Percentiles rank a stretch among this genome's conserved stretches.
These are phyloP conservation scores for Pemphigus obesinymphae DNA, from an alignment of 1,140 invertebrate species.

Conservation along the genomic window DNA sequence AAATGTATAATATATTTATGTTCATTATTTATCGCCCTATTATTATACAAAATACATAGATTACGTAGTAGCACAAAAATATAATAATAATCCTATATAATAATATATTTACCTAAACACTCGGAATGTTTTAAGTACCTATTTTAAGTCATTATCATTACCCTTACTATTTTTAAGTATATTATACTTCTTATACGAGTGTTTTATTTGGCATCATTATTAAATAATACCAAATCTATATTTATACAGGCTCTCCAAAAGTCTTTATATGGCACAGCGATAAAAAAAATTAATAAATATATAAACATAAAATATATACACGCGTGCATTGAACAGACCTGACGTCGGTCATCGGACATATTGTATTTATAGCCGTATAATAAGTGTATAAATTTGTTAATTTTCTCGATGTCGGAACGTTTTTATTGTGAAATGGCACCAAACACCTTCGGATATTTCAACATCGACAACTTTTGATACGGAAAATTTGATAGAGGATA, in stretches of 20 bases:
- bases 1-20: neutral
- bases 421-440: neutral
- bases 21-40: neutral
- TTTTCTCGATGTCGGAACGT: neutral
- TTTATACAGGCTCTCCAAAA: neutral
- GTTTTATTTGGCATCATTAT: neutral
- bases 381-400: neutral
- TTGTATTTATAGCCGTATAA: too few relatives aligned
- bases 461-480: neutral
- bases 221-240: neutral
- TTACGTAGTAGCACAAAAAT: neutral
- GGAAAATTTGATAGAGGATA: neutral
- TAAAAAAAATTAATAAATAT: neutral
- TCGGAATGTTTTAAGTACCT: neutral
- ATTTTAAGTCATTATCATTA: conserved; percentile 22
- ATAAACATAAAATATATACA: neutral
- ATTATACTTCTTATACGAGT: neutral
- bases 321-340: neutral
- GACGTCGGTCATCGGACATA: neutral
- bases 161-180: neutral
- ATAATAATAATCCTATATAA: conserved; percentile 1
- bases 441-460: neutral
- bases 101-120: too few relatives aligned
- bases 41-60: neutral
- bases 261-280: too few relatives aligned